These are phyloP conservation scores for Sebastolobus alascanus DNA, from an alignment of 2,797 vertebrate species.

Conservation along the genomic window DNA sequence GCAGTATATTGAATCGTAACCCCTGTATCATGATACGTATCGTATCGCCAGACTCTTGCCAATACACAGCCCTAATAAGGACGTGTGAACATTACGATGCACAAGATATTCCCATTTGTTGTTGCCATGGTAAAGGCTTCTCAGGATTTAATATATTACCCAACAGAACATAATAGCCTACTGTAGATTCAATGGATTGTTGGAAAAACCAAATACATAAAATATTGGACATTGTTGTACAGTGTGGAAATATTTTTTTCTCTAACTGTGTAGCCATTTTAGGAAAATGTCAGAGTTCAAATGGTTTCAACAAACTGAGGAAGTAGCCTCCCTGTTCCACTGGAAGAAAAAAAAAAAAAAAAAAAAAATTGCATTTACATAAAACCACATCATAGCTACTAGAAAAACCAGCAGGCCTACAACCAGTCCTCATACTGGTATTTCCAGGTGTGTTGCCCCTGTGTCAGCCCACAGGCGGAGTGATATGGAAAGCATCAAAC, in stretches of 20 bases:
- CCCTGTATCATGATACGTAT: too few species aligned
- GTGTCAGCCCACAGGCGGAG: constrained; percentile 32
- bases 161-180: background rate
- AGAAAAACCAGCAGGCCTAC: background rate
- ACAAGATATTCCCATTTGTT: background rate
- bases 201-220: background rate
- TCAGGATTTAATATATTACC: background rate
- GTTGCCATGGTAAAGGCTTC: background rate
- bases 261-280: background rate
- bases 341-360: background rate
- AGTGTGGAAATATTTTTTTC: background rate
- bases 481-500: constrained; percentile 35
- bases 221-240: background rate
- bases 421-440: background rate
- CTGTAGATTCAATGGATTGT: background rate
- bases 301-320: background rate
- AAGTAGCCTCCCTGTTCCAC: background rate
- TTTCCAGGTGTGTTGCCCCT: background rate
- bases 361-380: background rate
- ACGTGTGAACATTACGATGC: too few species aligned
- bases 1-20: too few species aligned
- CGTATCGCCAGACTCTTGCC: too few species aligned
- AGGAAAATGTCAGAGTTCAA: background rate
- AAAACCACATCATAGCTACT: background rate
- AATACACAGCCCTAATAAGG: too few species aligned